Evolutionary conservation across 2,113 vertebrate species (phyloP).

Genomic region (Hemiprocne comata): DNA sequence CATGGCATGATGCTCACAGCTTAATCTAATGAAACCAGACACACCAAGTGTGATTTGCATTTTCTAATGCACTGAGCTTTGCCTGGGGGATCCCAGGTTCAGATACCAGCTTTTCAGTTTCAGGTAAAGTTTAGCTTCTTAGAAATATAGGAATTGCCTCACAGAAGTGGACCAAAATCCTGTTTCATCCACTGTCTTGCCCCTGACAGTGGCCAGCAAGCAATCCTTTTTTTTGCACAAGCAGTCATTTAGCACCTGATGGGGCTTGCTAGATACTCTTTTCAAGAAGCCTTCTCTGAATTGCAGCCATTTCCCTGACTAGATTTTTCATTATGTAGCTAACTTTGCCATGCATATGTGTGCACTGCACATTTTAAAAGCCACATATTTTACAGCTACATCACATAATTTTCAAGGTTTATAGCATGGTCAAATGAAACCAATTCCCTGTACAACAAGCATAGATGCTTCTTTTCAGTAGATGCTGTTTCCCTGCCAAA

Average conservation of each 20-base stretch:
- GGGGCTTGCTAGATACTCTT: background rate
- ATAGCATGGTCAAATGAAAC: background rate
- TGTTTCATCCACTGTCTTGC: background rate
- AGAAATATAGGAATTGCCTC: background rate
- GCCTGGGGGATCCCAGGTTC: background rate
- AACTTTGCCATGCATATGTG: background rate
- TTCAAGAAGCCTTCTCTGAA: background rate
- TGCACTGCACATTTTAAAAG: background rate
- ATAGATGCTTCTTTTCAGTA: conserved; percentile 1
- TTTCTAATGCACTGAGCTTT: background rate
- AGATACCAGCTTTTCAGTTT: background rate
- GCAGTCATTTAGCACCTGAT: background rate
- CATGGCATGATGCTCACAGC: background rate
- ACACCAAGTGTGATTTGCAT: background rate
- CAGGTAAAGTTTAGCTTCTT: background rate
- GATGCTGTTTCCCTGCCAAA: conserved; percentile 4
- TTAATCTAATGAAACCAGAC: background rate
- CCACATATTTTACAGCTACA: conserved; percentile 12
- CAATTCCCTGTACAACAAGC: background rate
- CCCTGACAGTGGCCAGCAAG: background rate
- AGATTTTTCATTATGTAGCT: conserved; percentile 3
- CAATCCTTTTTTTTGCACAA: background rate
- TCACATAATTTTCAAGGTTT: conserved; percentile 14
- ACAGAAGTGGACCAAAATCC: background rate
- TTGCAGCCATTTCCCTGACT: conserved; percentile 35